Evolutionary conservation across 2,888 invertebrate genomes (phyloP).

Genomic region (Anthophora plumipes): DNA sequence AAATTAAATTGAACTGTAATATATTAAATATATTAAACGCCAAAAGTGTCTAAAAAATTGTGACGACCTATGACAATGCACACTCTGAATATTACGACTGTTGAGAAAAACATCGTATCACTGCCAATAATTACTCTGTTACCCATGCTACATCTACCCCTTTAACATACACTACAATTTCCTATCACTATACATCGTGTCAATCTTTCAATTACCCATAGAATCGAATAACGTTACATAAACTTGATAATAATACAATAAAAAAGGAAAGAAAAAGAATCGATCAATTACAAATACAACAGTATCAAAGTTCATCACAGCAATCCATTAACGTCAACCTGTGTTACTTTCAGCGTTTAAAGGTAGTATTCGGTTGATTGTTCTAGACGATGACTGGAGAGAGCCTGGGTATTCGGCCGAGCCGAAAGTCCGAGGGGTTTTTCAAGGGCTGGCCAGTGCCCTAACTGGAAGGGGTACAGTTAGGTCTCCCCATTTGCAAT

Average conservation of each 20-base stretch:
- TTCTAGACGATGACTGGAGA: slow-evolving; percentile 53
- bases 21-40: no score
- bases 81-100: no score
- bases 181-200: no score
- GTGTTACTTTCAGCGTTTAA: slow-evolving; percentile 37
- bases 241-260: not conserved
- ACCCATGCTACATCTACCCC: no score
- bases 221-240: not conserved
- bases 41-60: no score
- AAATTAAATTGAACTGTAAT: no score
- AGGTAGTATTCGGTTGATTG: slow-evolving; percentile 47
- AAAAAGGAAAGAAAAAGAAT: not conserved
- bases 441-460: slow-evolving; percentile 66
- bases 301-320: slow-evolving; percentile 30
- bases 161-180: no score
- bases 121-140: no score
- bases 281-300: not conserved
- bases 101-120: no score
- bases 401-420: slow-evolving; percentile 51
- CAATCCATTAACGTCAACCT: slow-evolving; percentile 53
- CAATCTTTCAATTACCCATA: no score
- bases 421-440: slow-evolving; percentile 64
- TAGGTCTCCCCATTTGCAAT: slow-evolving; percentile 70
- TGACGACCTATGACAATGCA: no score
- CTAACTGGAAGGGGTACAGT: slow-evolving; percentile 51